Evolutionary conservation across 2,888 invertebrate genomes (phyloP).

Genomic region (Caenorhabditis sp.): DNA sequence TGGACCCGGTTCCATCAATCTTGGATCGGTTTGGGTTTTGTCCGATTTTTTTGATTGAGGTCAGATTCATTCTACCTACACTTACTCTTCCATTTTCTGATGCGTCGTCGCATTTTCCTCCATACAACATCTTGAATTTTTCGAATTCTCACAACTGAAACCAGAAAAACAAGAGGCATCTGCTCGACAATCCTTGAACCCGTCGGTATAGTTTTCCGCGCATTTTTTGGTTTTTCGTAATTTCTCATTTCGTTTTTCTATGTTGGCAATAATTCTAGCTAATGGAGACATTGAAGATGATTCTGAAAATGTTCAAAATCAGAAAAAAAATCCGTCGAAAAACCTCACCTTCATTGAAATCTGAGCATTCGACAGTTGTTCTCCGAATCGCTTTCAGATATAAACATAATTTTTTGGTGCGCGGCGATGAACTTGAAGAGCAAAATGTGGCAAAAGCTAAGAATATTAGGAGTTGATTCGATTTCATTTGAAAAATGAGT

Average conservation of each 20-base stretch:
- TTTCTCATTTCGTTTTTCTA: constrained; percentile 33
- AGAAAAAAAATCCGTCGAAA: neutral
- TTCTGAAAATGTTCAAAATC: constrained; percentile 7
- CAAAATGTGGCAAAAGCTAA: neutral
- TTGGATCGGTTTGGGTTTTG: too few species aligned
- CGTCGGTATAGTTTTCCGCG: constrained; percentile 13
- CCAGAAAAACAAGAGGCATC: constrained; percentile 30
- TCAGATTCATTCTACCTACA: too few species aligned
- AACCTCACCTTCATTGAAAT: neutral
- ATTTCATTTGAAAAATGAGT: neutral
- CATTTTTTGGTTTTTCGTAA: constrained; percentile 13
- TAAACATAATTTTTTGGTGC: constrained; percentile 27
- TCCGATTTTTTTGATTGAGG: too few species aligned
- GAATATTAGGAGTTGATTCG: neutral
- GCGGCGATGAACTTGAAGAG: constrained; percentile 12
- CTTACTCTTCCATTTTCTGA: neutral
- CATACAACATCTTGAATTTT: constrained; percentile 29
- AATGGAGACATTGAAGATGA: constrained; percentile 21
- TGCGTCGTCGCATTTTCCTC: constrained; percentile 2
- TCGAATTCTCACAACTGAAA: constrained; percentile 34
- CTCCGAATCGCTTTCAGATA: constrained; percentile 28
- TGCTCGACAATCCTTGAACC: constrained; percentile 34
- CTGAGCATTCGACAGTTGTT: constrained; percentile 18
- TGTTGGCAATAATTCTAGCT: constrained; percentile 38
- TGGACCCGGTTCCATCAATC: too few species aligned